A percentile compares a stretch with the other conserved stretches of the same genome.
Conservation (phyloP, 2,888 invertebrate genomes). For the Saturnia japonica region DNA sequence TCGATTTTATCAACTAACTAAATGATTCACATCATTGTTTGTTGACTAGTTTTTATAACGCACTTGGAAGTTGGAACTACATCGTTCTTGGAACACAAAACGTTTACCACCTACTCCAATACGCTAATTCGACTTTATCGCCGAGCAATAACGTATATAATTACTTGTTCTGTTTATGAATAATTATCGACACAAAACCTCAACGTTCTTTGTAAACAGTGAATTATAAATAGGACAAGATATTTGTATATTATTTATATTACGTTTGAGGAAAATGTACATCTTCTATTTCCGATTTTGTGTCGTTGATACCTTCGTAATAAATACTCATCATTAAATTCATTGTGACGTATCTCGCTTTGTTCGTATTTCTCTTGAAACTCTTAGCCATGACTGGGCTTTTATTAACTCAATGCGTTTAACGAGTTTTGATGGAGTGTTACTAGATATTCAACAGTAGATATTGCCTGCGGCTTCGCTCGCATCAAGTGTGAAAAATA, state of each 20-base stretch:
- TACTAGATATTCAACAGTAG: neutral
- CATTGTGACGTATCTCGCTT: neutral
- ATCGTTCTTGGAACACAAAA: slow-evolving; percentile 61
- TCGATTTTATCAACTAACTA: slow-evolving; percentile 31
- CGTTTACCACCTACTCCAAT: slow-evolving; percentile 33
- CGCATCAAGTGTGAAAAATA: too few species aligned
- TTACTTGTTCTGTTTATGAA: slow-evolving; percentile 16
- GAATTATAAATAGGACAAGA: slow-evolving; percentile 25
- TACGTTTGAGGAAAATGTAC: slow-evolving; percentile 30
- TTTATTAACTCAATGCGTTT: neutral
- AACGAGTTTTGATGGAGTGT: neutral
- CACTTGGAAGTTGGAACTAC: slow-evolving; percentile 25
- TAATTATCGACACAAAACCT: slow-evolving; percentile 56
- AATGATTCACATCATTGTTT: slow-evolving; percentile 29
- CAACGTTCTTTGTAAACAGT: slow-evolving; percentile 31
- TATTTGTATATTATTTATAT: slow-evolving; percentile 21
- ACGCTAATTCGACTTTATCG: slow-evolving; percentile 37
- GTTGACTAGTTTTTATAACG: slow-evolving; percentile 24
- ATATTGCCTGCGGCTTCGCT: too few species aligned
- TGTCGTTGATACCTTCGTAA: neutral
- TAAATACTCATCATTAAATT: neutral
- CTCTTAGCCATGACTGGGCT: neutral
- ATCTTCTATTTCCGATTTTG: neutral
- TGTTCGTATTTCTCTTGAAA: neutral
- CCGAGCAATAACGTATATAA: slow-evolving; percentile 29